Base-by-base conservation (phyloP, 2,888 invertebrate species). In the Microctonus aethiopoides region DNA sequence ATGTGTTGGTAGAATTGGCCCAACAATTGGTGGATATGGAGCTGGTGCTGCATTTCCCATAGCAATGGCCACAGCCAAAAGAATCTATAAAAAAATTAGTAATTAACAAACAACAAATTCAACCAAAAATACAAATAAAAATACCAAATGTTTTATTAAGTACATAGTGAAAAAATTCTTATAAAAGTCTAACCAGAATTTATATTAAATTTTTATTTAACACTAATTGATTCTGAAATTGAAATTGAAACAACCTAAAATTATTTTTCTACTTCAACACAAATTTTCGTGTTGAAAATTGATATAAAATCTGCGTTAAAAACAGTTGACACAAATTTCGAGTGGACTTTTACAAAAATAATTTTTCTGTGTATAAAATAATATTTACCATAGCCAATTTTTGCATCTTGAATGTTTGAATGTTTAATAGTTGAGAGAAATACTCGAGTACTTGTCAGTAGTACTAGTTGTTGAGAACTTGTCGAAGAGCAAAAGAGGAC, bases 41-140 rank as follows among this genome's bases (percentile, higher is more conserved):
- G 46, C 46, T 46, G 46, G 46, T 16, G 73, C 72, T 26, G 65
- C 70, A 11, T 26, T 67, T 16, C 46, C 57, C 52, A 60, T 34
- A 54, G 68, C 71, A 32, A 74, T 57, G 41, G 68, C 71, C 32
- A 74, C 51, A n/a, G 68, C 61, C 22, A 74, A 46, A 51, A 68
- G 13, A 11, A 65, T 65, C 65, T 65, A 54, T 24, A 39, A 56
- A 11, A 41, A 56, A 24, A 20, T 11, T 32, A 26, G 24, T 24
- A 24, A 54, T n/a, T n/a, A 24, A 52, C 24, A 52, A 13, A 13
- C 26, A 1, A 7, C n/a, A 46, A 20, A 46, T 16, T 1, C 46
- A 46, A 16, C 7, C 1, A 16, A 29, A 54, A 29, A 1, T 13
- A n/a, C 26, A 4, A 5, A 54, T 54, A n/a, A 20, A 16, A 24